Percentiles rank a stretch among this genome's conserved stretches.
Conservation (phyloP, 2,797 vertebrate species). For the Liparis tanakae region DNA sequence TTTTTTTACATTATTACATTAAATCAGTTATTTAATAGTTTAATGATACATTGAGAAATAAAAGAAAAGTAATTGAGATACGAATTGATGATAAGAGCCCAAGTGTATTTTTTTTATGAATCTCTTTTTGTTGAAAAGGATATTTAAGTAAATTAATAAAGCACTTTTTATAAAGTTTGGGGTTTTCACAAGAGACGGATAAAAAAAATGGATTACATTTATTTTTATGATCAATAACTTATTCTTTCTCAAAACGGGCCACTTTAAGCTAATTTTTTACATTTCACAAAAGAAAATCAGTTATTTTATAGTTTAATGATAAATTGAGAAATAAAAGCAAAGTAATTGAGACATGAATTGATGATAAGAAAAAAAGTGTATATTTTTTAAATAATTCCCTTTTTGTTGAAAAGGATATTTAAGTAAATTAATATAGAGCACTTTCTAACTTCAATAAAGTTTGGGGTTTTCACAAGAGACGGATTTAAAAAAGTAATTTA, state of each 20-base stretch:
- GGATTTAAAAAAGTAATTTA: no score
- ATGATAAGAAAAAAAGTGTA: neutral
- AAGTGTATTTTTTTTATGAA: neutral
- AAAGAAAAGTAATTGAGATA: neutral
- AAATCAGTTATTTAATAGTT: neutral
- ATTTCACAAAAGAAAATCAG: neutral
- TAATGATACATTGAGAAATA: neutral
- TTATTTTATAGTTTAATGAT: neutral
- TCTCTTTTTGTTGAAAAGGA: neutral
- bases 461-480: neutral
- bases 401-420: neutral
- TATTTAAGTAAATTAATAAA: neutral
- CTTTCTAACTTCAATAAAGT: neutral
- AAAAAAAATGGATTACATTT: neutral
- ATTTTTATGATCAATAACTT: neutral
- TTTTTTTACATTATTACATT: neutral
- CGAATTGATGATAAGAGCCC: neutral
- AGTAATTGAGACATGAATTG: neutral
- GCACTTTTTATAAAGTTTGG: neutral
- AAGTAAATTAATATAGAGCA: neutral
- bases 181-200: neutral
- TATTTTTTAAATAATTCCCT: neutral
- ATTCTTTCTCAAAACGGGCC: neutral
- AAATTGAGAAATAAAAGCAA: neutral
- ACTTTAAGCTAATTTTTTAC: neutral